A percentile compares a stretch with the other conserved stretches of the same genome.
These are phyloP conservation scores for Himalopsyche japonica DNA, from an alignment of 2,888 invertebrate genomes.

Conservation along the genomic window DNA sequence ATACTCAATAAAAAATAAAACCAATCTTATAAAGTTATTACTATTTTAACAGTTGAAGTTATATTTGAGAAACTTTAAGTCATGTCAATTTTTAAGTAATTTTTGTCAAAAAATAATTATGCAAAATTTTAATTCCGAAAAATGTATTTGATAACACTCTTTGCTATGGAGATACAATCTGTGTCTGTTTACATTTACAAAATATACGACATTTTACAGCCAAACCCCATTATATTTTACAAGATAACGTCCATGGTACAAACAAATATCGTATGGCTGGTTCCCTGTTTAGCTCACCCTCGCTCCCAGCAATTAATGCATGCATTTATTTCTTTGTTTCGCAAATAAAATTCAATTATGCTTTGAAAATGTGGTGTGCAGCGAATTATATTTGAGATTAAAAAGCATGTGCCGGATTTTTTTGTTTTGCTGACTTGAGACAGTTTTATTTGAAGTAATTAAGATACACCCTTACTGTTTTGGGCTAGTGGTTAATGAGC, in stretches of 20 bases:
- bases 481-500: too few species aligned
- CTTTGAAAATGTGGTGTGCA: neutral
- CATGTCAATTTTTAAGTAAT: too few species aligned
- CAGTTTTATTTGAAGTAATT: neutral
- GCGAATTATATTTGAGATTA: neutral
- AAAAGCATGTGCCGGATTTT: neutral
- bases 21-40: too few species aligned
- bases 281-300: neutral
- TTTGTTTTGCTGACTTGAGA: neutral
- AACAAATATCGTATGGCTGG: neutral
- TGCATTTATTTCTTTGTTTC: neutral
- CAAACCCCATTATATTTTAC: neutral
- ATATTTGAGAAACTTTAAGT: too few species aligned
- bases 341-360: neutral
- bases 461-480: neutral
- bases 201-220: neutral
- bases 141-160: too few species aligned
- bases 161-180: neutral
- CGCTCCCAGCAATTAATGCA: neutral
- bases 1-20: too few species aligned
- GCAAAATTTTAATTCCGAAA: too few species aligned
- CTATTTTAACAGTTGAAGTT: too few species aligned
- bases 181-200: neutral
- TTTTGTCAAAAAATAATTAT: too few species aligned
- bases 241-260: neutral